Evolutionary conservation across 2,113 vertebrate species (phyloP).

Genomic region (Tenebrosternarchus preto): DNA sequence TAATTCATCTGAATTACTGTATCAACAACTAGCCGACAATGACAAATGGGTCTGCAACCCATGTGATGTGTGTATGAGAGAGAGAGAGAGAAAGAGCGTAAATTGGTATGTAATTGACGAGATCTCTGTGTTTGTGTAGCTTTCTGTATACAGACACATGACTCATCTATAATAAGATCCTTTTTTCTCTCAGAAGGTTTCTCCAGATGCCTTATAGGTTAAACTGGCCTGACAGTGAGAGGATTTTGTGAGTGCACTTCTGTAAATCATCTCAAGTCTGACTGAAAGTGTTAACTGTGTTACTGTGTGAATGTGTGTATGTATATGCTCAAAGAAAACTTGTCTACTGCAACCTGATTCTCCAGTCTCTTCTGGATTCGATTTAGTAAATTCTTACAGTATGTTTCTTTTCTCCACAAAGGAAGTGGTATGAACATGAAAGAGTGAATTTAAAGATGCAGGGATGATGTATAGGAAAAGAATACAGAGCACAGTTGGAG

Average conservation of each 20-base stretch:
- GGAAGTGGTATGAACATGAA: neutral
- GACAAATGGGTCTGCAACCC: slow-evolving; percentile 10
- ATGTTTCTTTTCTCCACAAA: neutral
- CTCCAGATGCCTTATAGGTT: neutral
- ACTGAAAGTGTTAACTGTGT: neutral
- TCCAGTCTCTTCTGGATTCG: neutral
- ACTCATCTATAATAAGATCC: slow-evolving; percentile 38
- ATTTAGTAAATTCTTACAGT: neutral
- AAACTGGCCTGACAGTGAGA: neutral
- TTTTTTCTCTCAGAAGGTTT: slow-evolving; percentile 2
- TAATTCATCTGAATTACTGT: slow-evolving; percentile 32
- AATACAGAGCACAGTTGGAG: neutral
- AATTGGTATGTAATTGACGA: slow-evolving; percentile 30
- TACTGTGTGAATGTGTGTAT: neutral
- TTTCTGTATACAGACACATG: slow-evolving; percentile 6
- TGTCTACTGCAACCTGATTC: neutral
- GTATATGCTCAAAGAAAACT: neutral
- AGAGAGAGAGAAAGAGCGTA: slow-evolving; percentile 8
- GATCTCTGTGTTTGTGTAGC: neutral
- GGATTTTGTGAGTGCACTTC: neutral
- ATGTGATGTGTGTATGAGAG: slow-evolving; percentile 19
- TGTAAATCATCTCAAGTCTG: neutral
- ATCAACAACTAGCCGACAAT: slow-evolving; percentile 17
- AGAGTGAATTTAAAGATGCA: no score
- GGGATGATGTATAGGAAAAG: neutral